Evolutionary conservation across 2,888 invertebrate species (phyloP).

Genomic region (Oligia strigilis): DNA sequence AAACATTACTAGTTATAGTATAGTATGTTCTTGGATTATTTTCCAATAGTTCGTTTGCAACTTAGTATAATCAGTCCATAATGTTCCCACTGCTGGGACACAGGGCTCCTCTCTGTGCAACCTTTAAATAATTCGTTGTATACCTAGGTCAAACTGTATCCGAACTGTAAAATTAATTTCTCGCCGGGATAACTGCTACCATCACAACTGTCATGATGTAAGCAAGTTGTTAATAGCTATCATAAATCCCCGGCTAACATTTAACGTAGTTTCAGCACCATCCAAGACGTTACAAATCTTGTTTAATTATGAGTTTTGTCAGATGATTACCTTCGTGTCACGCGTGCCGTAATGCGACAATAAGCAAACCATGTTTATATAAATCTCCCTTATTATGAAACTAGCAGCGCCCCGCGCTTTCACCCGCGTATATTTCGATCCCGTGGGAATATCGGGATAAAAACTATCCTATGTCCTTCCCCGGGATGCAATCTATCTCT

Average conservation of each 20-base stretch:
- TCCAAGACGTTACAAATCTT: slow-evolving; percentile 28
- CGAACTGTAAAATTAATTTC: slow-evolving; percentile 21
- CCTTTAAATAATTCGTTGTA: slow-evolving; percentile 4
- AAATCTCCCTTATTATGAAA: neutral
- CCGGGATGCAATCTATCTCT: no score
- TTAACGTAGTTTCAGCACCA: slow-evolving; percentile 27
- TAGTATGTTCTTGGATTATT: neutral
- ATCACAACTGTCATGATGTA: slow-evolving; percentile 50
- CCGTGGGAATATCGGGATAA: no score
- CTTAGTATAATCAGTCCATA: neutral
- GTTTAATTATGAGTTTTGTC: slow-evolving; percentile 26
- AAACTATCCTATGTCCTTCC: no score
- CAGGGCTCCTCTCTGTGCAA: neutral
- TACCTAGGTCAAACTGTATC: slow-evolving; percentile 1
- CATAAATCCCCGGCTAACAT: slow-evolving; percentile 48
- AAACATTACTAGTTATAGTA: neutral
- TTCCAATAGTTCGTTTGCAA: neutral
- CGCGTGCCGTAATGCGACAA: neutral
- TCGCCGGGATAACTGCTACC: slow-evolving; percentile 19
- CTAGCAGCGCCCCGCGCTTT: no score
- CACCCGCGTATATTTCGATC: no score
- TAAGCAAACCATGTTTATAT: neutral
- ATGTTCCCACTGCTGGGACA: neutral
- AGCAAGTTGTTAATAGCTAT: slow-evolving; percentile 53
- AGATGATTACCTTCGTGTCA: slow-evolving; percentile 6